These are phyloP conservation scores for Ruditapes philippinarum DNA, from an alignment of 1,140 invertebrate species.

Conservation along the genomic window DNA sequence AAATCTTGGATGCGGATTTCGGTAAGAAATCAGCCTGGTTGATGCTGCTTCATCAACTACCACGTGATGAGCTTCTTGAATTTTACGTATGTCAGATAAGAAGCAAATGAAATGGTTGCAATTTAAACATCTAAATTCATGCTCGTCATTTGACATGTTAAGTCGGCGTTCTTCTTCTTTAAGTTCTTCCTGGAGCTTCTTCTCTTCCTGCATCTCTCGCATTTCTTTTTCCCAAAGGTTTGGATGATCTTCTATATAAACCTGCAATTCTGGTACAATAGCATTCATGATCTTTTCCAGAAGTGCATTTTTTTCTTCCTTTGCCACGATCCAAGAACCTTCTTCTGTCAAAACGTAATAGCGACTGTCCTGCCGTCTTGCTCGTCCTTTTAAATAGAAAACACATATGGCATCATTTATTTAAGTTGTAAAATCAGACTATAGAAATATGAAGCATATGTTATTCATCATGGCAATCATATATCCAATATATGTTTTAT, in stretches of 20 bases:
- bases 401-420: no score
- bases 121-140: conserved; percentile 71
- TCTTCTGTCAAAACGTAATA: conserved; percentile 74
- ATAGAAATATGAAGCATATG: no score
- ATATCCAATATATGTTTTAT: no score
- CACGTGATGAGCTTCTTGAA: conserved; percentile 73
- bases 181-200: conserved; percentile 48
- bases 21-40: not conserved
- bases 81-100: conserved; percentile 72
- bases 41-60: conserved; percentile 68
- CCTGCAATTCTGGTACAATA: conserved; percentile 69
- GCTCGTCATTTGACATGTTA: conserved; percentile 52
- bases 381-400: conserved; percentile 71
- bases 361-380: conserved; percentile 72
- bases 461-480: no score
- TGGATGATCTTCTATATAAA: conserved; percentile 51
- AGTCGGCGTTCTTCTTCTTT: conserved; percentile 45
- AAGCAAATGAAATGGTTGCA: conserved; percentile 74
- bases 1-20: not conserved
- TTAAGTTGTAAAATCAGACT: no score
- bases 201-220: conserved; percentile 66
- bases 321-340: conserved; percentile 67
- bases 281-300: conserved; percentile 79
- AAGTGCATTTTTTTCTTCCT: conserved; percentile 78
- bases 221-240: conserved; percentile 63